A percentile compares a stretch with the other conserved stretches of the same genome.
Conservation (phyloP, 1,140 invertebrate genomes). For the Periplaneta americana region DNA sequence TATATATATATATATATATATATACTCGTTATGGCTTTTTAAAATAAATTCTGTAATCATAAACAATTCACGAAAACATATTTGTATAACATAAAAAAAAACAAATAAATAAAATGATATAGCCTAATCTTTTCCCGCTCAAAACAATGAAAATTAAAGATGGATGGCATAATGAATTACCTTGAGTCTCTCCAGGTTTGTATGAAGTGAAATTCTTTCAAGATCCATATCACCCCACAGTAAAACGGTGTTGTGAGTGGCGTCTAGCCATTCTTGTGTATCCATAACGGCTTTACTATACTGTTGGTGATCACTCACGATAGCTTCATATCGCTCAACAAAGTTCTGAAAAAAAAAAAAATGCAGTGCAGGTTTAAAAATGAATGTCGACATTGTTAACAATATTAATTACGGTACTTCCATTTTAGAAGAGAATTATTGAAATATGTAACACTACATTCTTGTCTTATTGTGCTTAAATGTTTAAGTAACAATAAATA, state of each 20-base stretch:
- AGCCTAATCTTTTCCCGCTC: no score
- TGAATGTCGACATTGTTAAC: not conserved
- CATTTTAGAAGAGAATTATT: not conserved
- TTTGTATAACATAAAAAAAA: no score
- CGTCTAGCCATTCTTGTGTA: constrained; percentile 85
- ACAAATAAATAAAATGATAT: no score
- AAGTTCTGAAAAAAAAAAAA: constrained; percentile 28
- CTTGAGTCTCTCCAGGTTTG: constrained; percentile 86
- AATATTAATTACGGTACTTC: not conserved
- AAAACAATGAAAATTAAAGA: no score
- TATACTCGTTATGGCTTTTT: no score
- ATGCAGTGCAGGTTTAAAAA: no score
- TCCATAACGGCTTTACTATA: constrained; percentile 87
- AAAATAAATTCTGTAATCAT: no score
- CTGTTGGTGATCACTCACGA: constrained; percentile 88
- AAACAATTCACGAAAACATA: no score
- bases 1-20: no score
- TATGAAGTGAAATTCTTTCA: constrained; percentile 82
- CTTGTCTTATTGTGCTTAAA: no score
- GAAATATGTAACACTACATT: not conserved
- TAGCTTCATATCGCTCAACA: constrained; percentile 67
- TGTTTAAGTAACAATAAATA: no score
- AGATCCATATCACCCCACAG: constrained; percentile 83
- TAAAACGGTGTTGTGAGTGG: constrained; percentile 77
- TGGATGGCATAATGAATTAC: no score